These are phyloP conservation scores for Alectura lathami DNA, from an alignment of 2,113 vertebrate species.

Conservation along the genomic window DNA sequence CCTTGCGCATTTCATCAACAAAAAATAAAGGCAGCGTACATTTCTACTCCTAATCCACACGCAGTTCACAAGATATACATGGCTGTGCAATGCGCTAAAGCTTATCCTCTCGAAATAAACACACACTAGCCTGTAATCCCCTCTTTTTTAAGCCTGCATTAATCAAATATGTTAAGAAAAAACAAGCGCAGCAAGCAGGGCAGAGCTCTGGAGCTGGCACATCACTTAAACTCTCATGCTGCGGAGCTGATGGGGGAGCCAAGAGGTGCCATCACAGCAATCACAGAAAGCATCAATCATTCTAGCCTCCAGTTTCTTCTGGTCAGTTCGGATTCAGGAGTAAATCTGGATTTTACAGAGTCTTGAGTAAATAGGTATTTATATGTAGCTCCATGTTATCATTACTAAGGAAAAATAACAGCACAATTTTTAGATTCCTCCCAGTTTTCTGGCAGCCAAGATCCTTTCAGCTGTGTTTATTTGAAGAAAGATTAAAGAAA, in stretches of 20 bases:
- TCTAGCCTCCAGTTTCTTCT: background rate
- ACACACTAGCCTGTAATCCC: constrained; percentile 66
- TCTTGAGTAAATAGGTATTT: background rate
- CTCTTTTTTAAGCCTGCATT: constrained; percentile 68
- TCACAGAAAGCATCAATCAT: constrained; percentile 44
- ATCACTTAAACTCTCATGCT: constrained; percentile 18
- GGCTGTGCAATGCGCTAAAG: background rate
- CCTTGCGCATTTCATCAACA: background rate
- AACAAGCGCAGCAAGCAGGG: constrained; percentile 49
- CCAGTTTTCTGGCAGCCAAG: background rate
- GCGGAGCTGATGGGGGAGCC: constrained; percentile 28
- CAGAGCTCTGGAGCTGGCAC: constrained; percentile 22
- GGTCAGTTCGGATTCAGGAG: background rate
- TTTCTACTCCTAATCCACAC: constrained; percentile 4
- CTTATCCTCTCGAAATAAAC: constrained; percentile 66
- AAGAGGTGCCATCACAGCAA: constrained; percentile 50
- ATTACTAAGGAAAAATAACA: background rate
- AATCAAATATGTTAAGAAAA: constrained; percentile 72
- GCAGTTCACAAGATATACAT: constrained; percentile 47
- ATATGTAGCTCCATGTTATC: background rate
- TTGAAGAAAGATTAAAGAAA: background rate
- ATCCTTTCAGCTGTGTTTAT: background rate
- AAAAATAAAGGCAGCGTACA: background rate
- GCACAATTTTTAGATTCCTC: background rate
- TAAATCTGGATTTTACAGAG: background rate